Conservation (phyloP, 1,140 invertebrate genomes). For the Mycetomoellerius zeteki region DNA sequence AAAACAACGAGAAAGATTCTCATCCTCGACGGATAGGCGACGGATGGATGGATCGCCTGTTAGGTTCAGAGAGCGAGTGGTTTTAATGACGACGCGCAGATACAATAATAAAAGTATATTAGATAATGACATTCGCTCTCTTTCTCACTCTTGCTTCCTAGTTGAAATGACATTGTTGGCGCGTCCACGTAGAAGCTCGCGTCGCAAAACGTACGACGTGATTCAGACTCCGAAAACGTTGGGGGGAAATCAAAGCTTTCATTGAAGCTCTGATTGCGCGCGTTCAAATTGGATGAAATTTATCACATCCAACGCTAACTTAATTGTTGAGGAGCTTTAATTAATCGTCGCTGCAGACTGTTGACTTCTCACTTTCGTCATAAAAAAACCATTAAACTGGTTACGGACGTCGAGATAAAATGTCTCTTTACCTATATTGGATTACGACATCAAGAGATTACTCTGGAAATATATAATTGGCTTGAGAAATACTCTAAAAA, state of each 20-base stretch:
- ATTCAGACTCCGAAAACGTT: too few species aligned
- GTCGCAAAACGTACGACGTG: background rate
- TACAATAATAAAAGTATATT: slow-evolving; percentile 81
- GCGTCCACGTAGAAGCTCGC: background rate
- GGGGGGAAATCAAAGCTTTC: background rate
- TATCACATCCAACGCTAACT: background rate
- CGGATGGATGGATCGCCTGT: background rate
- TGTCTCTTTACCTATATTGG: background rate
- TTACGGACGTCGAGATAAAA: background rate
- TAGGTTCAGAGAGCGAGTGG: slow-evolving; percentile 64
- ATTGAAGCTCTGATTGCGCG: background rate
- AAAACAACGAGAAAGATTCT: background rate
- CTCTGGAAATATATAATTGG: background rate
- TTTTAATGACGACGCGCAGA: slow-evolving; percentile 74
- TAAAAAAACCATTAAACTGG: background rate
- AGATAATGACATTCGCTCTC: slow-evolving; percentile 76
- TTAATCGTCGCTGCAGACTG: background rate
- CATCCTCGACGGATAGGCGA: background rate
- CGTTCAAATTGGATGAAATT: background rate
- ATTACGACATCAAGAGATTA: background rate
- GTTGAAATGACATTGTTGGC: background rate
- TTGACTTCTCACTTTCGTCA: background rate
- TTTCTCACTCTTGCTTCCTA: slow-evolving; percentile 76
- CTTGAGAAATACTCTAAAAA: background rate
- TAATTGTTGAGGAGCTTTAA: background rate